A percentile compares a stretch with the other conserved stretches of the same genome.
Evolutionary conservation across 2,797 vertebrate genomes (phyloP).

Genomic region (Sebastes matsubarae): DNA sequence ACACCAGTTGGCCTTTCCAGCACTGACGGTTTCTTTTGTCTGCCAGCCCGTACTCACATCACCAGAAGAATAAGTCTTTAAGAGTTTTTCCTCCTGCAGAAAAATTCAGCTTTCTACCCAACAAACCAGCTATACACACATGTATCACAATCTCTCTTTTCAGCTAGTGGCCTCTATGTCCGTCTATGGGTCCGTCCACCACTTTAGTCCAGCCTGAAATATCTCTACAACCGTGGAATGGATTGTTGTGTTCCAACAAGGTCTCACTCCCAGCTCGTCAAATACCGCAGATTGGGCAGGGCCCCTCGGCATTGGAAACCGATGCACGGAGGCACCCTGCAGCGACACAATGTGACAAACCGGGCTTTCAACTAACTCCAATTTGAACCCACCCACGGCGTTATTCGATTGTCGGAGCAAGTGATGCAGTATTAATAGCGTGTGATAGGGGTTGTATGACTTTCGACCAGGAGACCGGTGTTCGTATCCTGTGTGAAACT

Average conservation of each 20-base stretch:
- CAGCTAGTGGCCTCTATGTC: not conserved
- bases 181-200: not conserved
- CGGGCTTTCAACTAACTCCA: too few species aligned
- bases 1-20: slow-evolving; percentile 50
- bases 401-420: too few species aligned
- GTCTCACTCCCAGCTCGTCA: too few species aligned
- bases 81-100: slow-evolving; percentile 4
- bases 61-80: not conserved
- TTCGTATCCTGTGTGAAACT: too few species aligned
- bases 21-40: slow-evolving; percentile 29
- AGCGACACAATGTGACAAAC: too few species aligned
- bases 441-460: too few species aligned
- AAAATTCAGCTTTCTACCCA: not conserved
- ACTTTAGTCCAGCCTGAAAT: not conserved
- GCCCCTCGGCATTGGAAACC: too few species aligned
- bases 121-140: not conserved
- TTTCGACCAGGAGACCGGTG: too few species aligned
- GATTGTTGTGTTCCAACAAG: not conserved
- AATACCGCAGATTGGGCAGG: too few species aligned
- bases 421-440: too few species aligned
- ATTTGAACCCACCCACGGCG: too few species aligned
- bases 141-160: not conserved
- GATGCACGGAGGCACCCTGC: too few species aligned
- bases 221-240: not conserved
- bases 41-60: slow-evolving; percentile 5